Evolutionary conservation across 2,113 vertebrate genomes (phyloP), one percentile per base, ranked within the genome.

Genomic region (Heteronetta atricapilla): DNA sequence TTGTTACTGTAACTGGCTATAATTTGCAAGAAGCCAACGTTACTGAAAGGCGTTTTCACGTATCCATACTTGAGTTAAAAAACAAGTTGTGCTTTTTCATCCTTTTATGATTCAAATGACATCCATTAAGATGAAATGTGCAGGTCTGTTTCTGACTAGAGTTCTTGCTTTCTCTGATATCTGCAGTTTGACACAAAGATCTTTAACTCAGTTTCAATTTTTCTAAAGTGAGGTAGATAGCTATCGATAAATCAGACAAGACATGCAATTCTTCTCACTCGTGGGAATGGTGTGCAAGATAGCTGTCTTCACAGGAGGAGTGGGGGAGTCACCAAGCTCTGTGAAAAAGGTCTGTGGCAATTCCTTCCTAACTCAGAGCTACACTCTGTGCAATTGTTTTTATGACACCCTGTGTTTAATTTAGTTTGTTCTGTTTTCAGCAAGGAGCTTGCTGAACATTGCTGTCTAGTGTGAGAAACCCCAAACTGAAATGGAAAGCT

Each of bases 41-140:
- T 88, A 38, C 0, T 74, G 68, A 88, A 91, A 83, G 53, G 28
- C n/a, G 33, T 89, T 82, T 90, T 84, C 55, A 82, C 40, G 26
- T 62, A 42, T 81, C 52, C 36, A 1, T 64, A 34, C 44, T 48
- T 29, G 59, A 82, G 64, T 77, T 86, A 40, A 86, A 66, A 92
- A 69, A 52, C 48, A 53, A 66, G 31, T 55, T 77, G 23, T n/a
- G 21, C 33, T 78, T 93, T 77, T 82, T 88, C 28, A 11, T 75
- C 70, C 29, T 66, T 93, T 63, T 52, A 19, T 36, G 15, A 86
- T 60, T 80, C 79, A 78, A 0, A 25, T 88, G 66, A 33, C 40
- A 81, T 25, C 56, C 68, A n/a, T 94, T 86, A 88, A 60, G 85
- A 77, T 53, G 72, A 89, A 91, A 67, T 46, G 40, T 85, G 78